phyloP scores from a whole-genome alignment of 2,888 invertebrate species.

The Pimpla rufipes region DNA sequence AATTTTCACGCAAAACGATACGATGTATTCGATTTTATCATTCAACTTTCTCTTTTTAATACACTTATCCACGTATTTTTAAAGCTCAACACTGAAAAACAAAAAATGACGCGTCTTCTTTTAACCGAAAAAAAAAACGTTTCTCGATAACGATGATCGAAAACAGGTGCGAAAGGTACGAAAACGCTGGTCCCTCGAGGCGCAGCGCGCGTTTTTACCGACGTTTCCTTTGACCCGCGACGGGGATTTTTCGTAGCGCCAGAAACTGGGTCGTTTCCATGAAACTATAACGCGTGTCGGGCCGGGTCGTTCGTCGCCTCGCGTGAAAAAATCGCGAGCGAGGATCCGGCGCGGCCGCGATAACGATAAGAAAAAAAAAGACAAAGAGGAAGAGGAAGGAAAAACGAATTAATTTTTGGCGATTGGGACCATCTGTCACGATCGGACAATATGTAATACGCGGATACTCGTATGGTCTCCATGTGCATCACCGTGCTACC shows the following conservation, averaged over 20 bases:
- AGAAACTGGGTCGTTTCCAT: constrained; percentile 1
- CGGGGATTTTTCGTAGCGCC: not conserved
- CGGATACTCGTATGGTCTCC: constrained; percentile 79
- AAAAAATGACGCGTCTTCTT: not conserved
- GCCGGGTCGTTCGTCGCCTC: constrained; percentile 15
- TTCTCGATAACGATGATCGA: not conserved
- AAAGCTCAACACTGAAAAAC: not conserved
- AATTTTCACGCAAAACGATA: not conserved
- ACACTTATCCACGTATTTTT: not conserved
- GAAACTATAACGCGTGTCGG: constrained; percentile 1
- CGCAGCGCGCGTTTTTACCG: not conserved
- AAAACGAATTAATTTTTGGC: constrained; percentile 70
- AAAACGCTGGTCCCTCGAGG: not conserved
- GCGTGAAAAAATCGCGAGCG: not conserved
- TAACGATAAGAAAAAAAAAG: constrained; percentile 50
- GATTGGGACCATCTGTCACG: constrained; percentile 82
- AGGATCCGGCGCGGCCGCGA: constrained; percentile 20
- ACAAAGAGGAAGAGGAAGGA: constrained; percentile 60
- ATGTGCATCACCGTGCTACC: constrained; percentile 84
- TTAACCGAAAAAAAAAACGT: constrained; percentile 6
- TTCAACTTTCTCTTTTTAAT: not conserved
- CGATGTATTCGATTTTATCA: not conserved
- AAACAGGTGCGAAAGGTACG: no score
- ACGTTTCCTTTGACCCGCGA: not conserved
- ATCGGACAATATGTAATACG: constrained; percentile 78